Evolutionary conservation across 2,113 vertebrate genomes (phyloP), one percentile per base, ranked within the genome.

Genomic region (Leptobrachium leishanense): DNA sequence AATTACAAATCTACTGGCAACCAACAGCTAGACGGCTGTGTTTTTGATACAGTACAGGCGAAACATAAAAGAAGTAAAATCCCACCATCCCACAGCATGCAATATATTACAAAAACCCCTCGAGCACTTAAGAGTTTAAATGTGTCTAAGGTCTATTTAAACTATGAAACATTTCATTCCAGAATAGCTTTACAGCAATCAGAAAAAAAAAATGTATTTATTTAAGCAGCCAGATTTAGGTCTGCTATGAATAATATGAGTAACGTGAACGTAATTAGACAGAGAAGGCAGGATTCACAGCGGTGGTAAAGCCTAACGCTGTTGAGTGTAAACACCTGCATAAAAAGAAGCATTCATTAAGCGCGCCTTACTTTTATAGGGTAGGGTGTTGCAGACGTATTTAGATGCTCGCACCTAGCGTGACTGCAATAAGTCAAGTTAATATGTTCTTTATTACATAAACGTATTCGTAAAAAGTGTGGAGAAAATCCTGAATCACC

Each of bases 381-480:
- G 13, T 50, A 65, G 69, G 11, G 12, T 41, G 54, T 40, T 43
- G 50, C 11, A 54, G 68, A 39, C 43, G 67, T 57, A 54, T 66
- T 73, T 59, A 70, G 72, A 68, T 43, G 12, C 44, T 43, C 62
- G 67, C 53, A 50, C 50, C 5, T 62, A 74, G 55, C 63, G 50
- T 68, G 54, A 8, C 64, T 50, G 44, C 39, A 62, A 74, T 74
- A 74, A 74, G 43, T 81, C 72, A 74, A 44, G 6, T 20, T 54
- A 66, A 59, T 59, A 55, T 8, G 67, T 74, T 74, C 42, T 68
- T 6, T 68, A 80, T 80, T 80, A 68, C 63, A 81, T 81, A 81
- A 81, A 81, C 78, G 74, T 68, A 81, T 81, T 74, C 65, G 73
- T 81, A 81, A 81, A 79, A 74, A 74, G 53, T 44, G 62, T 68